A percentile compares a stretch with the other conserved stretches of the same genome.
These are phyloP conservation scores for Scomber colias DNA, from an alignment of 2,113 vertebrate genomes.

Conservation along the genomic window DNA sequence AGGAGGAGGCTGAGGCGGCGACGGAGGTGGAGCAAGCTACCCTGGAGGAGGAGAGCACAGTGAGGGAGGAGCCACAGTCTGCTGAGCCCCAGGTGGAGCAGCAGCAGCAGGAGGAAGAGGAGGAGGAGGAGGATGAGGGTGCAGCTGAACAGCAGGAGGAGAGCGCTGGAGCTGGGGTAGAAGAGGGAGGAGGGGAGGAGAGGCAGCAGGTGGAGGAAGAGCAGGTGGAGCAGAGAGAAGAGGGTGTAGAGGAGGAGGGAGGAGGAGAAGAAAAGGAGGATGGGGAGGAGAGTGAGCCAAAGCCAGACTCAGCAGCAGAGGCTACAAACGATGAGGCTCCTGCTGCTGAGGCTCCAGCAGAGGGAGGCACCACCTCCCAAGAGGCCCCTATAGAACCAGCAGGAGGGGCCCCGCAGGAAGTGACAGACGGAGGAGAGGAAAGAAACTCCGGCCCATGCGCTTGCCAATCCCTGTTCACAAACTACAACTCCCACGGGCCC, in stretches of 20 bases:
- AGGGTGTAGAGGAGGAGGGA: constrained; percentile 22
- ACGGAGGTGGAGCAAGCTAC: constrained; percentile 27
- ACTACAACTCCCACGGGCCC: constrained; percentile 48
- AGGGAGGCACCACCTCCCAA: constrained; percentile 21
- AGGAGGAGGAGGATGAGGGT: constrained; percentile 62
- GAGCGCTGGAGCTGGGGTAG: background rate
- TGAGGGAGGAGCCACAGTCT: constrained; percentile 52
- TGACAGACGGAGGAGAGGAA: constrained; percentile 38
- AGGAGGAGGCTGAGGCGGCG: background rate
- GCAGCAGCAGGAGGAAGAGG: constrained; percentile 69
- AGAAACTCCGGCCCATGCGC: constrained; percentile 67
- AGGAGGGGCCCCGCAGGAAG: constrained; percentile 63
- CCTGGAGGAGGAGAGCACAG: constrained; percentile 74
- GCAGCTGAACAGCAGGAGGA: constrained; percentile 64
- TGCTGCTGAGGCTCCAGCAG: constrained; percentile 14
- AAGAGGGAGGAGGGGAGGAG: constrained; percentile 16
- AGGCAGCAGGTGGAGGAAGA: constrained; percentile 17
- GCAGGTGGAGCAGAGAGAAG: constrained; percentile 28
- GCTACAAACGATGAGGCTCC: background rate
- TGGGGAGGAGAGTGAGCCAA: constrained; percentile 25
- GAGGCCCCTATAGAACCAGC: constrained; percentile 41
- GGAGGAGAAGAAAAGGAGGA: constrained; percentile 27
- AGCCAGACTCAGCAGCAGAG: constrained; percentile 18
- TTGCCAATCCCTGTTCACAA: constrained; percentile 70
- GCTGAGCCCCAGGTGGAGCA: constrained; percentile 73